Base-by-base conservation (phyloP, 2,888 invertebrate genomes). In the Slavum lentiscoides region DNA sequence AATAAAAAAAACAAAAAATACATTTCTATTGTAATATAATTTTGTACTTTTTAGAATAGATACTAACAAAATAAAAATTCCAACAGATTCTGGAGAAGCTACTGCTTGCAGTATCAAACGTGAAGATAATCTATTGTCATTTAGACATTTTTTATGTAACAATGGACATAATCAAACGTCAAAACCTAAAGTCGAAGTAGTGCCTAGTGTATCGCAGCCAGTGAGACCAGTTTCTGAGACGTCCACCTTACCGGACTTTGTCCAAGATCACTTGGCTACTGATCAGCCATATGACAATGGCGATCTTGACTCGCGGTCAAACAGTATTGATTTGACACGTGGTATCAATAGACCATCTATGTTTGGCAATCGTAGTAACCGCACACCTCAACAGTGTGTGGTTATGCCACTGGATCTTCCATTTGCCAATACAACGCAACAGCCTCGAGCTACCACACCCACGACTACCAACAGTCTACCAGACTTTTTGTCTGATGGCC, bases 231-330 rank as follows among this genome's bases (percentile, higher is more conserved):
- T 83, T 19, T 83, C 84, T 17, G 85, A 85, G 69, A 82, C 85
- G n/a, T 85, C 85, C 43, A 84, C 84, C 9, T 83, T 85, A 23
- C 95, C 95, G 0, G 95, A 95, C 86, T 95, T 95, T 87, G 95
- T 95, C 74, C 95, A 95, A 86, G 95, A 95, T 87, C 95, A 95
- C 87, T 90, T 94, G 86, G 89, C 94, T 84, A 91, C 94, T 61
- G 93, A 93, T 85, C 92, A 94, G 84, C 91, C 91, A 83, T 92
- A 91, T 86, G 88, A 92, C 84, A 86, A 85, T 74, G 72, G 83
- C 84, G 91, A 91, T 87, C 55, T 70, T 19, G 77, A 80, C 43
- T 64, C 77, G n/a, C 53, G 77, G 13, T 23, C 77, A 37, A 80
- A 64, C 55, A 70, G 39, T 70, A 70, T 80, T 39, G 77, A 80